A percentile compares a stretch with the other conserved stretches of the same genome.
phyloP scores from a whole-genome alignment of 2,888 invertebrate species.

The Spilosoma lubricipeda region DNA sequence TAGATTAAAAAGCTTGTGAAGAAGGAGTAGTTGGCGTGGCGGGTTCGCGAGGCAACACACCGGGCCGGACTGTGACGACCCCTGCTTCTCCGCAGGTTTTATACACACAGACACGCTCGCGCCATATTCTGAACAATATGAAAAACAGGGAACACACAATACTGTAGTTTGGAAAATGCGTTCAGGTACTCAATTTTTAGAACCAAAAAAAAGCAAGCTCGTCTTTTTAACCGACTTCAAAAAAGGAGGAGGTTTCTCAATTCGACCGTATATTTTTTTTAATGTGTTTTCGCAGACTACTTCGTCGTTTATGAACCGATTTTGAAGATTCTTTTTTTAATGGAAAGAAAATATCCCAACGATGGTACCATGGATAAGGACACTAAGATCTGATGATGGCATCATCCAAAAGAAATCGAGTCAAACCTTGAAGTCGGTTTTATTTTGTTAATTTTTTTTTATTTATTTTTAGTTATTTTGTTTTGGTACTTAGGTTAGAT shows the following conservation, averaged over 20 bases:
- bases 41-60: conserved; percentile 82
- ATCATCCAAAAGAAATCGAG: too few relatives aligned
- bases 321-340: too few relatives aligned
- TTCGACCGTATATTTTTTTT: too few relatives aligned
- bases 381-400: too few relatives aligned
- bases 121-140: conserved; percentile 63
- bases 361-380: too few relatives aligned
- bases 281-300: too few relatives aligned
- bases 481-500: background rate
- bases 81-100: conserved; percentile 57
- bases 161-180: background rate
- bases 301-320: too few relatives aligned
- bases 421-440: too few relatives aligned
- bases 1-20: conserved; percentile 27
- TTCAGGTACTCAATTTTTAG: background rate
- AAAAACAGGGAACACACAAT: conserved; percentile 19
- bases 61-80: conserved; percentile 75
- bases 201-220: background rate
- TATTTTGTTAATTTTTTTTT: too few relatives aligned
- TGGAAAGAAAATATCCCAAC: too few relatives aligned
- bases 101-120: conserved; percentile 44
- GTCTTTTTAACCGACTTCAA: background rate
- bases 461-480: background rate
- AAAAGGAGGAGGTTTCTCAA: too few relatives aligned
- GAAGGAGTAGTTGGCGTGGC: conserved; percentile 62